Base-by-base conservation (phyloP, 2,888 invertebrate genomes). In the Drosophila ustulata region DNA sequence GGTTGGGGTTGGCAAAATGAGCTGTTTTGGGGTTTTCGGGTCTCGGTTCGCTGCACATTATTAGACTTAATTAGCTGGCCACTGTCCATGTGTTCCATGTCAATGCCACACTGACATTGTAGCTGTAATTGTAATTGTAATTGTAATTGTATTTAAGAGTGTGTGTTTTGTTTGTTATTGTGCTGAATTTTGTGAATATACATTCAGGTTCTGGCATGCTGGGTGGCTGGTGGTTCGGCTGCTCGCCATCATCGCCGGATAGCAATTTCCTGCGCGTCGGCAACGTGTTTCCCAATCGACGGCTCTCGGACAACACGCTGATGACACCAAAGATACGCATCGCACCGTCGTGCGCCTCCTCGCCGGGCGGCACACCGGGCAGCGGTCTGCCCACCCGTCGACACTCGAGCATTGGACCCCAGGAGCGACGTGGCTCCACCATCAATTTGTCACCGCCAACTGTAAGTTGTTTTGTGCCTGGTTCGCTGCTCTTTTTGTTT, bases 321-420 rank as follows among this genome's bases (percentile, higher is more conserved):
- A 97, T 97, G 96, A 96, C 96, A 73, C 97, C 97, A 39, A 97
- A 97, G 93, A 97, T 97, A 78, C 95, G 96, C 57, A 96, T 98
- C 69, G 97, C 97, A 0, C 97, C 97, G 8, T 97, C 97, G 13
- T 97, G 97, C 92, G 96, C 97, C 9, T 97, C 97, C 3, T 97
- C 97, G 0, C 96, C 96, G 0, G 96, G 96, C 4, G 77, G 94
- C 91, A 75, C 94, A 92, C 96, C 96, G 5, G 95, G 95, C 64
- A 89, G 87, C 68, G 96, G 96, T 0, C 93, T 98, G 68, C 97
- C 97, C 13, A 96, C 96, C 37, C 95, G 98, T 57, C 95, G 98
- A 26, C 98, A 98, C 92, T 98, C 97, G 63, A 97, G 97, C 92
- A 97, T 97, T 84, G 97, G 97, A 25, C 97, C 97, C 0, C 97